phyloP scores from a whole-genome alignment of 2,113 vertebrate genomes.

The Ondatra zibethicus region DNA sequence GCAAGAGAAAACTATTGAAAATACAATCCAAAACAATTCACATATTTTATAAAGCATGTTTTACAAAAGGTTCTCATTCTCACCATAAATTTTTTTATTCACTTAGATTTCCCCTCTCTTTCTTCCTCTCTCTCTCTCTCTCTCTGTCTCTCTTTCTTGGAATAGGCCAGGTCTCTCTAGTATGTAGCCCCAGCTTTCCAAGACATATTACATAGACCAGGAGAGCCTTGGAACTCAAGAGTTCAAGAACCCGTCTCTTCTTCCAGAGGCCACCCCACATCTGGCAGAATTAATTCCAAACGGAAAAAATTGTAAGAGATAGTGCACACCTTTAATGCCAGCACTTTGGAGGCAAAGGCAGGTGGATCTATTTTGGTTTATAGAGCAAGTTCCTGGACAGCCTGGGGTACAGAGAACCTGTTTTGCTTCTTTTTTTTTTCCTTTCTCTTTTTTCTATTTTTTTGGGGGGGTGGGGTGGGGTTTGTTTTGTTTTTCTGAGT shows the following conservation, averaged over 20 bases:
- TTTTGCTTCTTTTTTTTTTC: not conserved
- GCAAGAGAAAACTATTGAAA: constrained; percentile 47
- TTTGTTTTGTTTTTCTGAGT: too few relatives aligned
- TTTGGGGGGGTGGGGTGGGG: too few relatives aligned
- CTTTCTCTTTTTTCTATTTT: too few relatives aligned
- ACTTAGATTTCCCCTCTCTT: not conserved
- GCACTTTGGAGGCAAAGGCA: not conserved
- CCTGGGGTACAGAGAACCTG: not conserved
- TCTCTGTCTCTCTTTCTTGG: too few relatives aligned
- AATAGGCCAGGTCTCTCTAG: not conserved
- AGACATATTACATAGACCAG: not conserved
- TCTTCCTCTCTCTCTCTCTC: accelerated
- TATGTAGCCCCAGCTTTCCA: not conserved
- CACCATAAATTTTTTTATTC: constrained; percentile 51
- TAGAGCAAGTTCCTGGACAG: not conserved
- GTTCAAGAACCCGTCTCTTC: not conserved
- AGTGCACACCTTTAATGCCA: not conserved
- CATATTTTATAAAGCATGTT: constrained; percentile 19
- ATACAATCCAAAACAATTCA: constrained; percentile 37
- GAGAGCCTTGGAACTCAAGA: not conserved
- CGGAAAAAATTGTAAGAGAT: not conserved
- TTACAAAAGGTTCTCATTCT: not conserved
- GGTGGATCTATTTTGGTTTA: not conserved
- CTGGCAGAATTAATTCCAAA: not conserved
- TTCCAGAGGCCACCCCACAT: not conserved